Percentiles rank a stretch among this genome's conserved stretches.
Conservation (phyloP, 1,140 invertebrate species). For the Metaphire vulgaris region DNA sequence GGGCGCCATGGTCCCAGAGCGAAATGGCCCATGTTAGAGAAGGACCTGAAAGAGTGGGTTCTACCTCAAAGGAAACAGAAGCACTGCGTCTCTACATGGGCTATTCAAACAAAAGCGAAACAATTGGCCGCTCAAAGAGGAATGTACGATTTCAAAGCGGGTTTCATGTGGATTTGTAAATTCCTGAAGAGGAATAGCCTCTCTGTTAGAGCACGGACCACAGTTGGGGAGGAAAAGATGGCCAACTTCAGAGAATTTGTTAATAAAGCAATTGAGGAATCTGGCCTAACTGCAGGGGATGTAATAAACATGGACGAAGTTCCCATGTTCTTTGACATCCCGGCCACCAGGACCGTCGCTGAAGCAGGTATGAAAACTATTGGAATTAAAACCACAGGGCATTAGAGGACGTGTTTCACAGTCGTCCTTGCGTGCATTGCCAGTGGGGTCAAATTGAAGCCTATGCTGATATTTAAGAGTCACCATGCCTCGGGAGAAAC, state of each 20-base stretch:
- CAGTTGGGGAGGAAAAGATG: not conserved
- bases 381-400: no score
- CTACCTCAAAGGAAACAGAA: not conserved
- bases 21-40: not conserved
- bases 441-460: not conserved
- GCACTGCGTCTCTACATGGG: not conserved
- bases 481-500: not conserved
- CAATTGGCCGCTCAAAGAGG: not conserved
- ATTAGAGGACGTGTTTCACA: not conserved
- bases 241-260: not conserved
- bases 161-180: not conserved
- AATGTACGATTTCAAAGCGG: not conserved
- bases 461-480: not conserved
- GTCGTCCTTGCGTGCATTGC: not conserved
- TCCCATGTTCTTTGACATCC: not conserved
- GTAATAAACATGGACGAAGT: slow-evolving; percentile 3
- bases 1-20: not conserved
- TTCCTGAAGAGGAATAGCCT: slow-evolving; percentile 1
- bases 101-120: slow-evolving; percentile 1
- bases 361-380: not conserved
- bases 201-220: not conserved
- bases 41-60: slow-evolving; percentile 4
- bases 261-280: not conserved
- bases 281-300: not conserved
- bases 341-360: not conserved